Evolutionary conservation across 1,140 invertebrate genomes (phyloP).

Genomic region (Nixonia krombeini): DNA sequence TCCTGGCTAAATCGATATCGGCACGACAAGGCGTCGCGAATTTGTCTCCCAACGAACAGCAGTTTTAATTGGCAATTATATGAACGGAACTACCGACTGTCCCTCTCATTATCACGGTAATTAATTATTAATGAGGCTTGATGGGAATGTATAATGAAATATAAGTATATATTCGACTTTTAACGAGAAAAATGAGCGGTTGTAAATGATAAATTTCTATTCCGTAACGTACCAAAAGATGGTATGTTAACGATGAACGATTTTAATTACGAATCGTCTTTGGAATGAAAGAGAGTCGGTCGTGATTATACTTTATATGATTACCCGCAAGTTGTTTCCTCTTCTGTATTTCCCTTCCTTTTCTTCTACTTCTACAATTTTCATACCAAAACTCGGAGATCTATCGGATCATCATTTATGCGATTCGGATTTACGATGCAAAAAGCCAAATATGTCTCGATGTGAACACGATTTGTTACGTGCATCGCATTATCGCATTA

Average conservation of each 20-base stretch:
- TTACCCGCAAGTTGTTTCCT: constrained; percentile 1
- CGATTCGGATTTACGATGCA: no score
- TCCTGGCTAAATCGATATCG: constrained; percentile 16
- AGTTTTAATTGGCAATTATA: constrained; percentile 44
- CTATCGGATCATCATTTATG: no score
- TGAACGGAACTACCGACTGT: constrained; percentile 33
- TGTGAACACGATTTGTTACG: no score
- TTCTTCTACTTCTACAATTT: background rate
- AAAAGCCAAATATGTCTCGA: no score
- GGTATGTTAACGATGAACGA: constrained; percentile 27
- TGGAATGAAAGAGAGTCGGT: constrained; percentile 19
- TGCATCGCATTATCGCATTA: no score
- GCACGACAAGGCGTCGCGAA: constrained; percentile 28
- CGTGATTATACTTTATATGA: constrained; percentile 23
- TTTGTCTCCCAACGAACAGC: constrained; percentile 37
- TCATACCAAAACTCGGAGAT: background rate
- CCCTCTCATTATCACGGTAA: constrained; percentile 33
- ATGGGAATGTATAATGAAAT: constrained; percentile 40
- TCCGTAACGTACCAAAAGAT: constrained; percentile 17
- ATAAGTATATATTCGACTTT: constrained; percentile 28
- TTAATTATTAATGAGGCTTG: constrained; percentile 44
- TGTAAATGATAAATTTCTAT: constrained; percentile 37
- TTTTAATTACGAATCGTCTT: constrained; percentile 20
- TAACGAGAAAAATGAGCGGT: constrained; percentile 36
- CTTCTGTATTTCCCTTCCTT: constrained; percentile 4